Percentiles rank a stretch among this genome's conserved stretches.
phyloP scores from a whole-genome alignment of 2,113 vertebrate species.

The Cnemophilus loriae region DNA sequence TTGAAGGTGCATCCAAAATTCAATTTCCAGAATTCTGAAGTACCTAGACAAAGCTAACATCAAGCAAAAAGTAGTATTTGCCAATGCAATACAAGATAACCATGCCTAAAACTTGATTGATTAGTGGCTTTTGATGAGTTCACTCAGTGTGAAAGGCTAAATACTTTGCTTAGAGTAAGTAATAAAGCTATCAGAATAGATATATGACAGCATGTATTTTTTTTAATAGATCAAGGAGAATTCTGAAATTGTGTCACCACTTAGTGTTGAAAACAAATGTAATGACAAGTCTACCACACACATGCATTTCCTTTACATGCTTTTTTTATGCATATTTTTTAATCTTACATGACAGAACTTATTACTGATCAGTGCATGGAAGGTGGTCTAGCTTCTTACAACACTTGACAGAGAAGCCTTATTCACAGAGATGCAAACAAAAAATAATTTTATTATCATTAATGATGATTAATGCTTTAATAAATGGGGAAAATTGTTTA shows the following conservation, averaged over 20 bases:
- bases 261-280: neutral
- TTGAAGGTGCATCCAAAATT: neutral
- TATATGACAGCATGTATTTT: neutral
- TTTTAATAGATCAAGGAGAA: neutral
- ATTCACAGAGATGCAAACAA: rapidly evolving
- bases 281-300: neutral
- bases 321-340: neutral
- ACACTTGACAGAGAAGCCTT: neutral
- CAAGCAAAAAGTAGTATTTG: neutral
- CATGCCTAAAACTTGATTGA: neutral
- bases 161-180: neutral
- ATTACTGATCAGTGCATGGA: neutral
- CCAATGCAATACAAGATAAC: neutral
- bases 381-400: neutral
- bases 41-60: neutral
- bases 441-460: neutral
- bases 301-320: rapidly evolving
- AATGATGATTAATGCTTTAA: neutral
- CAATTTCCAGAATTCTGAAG: neutral
- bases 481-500: neutral
- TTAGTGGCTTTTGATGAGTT: neutral
- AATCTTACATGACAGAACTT: neutral
- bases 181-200: neutral
- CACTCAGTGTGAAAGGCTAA: neutral
- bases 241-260: neutral